Percentiles rank a stretch among this genome's conserved stretches.
These are phyloP conservation scores for Sthenelais limicola DNA, from an alignment of 2,888 invertebrate species.

Conservation along the genomic window DNA sequence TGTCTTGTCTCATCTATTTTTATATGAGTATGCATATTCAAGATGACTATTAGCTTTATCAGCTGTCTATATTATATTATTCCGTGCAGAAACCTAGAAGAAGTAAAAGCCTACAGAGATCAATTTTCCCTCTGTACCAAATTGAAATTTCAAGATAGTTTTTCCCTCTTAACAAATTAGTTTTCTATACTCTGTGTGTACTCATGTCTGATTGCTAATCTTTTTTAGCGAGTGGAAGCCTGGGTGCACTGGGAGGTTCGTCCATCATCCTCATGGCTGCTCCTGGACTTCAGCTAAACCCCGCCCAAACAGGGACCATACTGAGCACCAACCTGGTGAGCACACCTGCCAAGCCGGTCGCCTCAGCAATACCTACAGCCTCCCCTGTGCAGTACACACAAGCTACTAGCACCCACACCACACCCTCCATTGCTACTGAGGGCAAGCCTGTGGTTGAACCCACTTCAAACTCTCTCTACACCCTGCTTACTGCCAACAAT, in stretches of 20 bases:
- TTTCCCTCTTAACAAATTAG: no score
- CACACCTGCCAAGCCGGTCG: no score
- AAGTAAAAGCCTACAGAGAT: no score
- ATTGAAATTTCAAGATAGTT: no score
- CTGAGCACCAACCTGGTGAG: no score
- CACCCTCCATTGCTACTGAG: background rate
- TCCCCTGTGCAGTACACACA: background rate
- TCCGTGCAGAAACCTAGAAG: no score
- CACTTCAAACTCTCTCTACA: constrained; percentile 13
- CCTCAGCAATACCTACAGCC: background rate
- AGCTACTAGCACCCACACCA: background rate
- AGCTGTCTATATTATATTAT: no score
- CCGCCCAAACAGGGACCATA: background rate
- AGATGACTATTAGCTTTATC: no score
- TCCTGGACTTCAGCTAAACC: constrained; percentile 13
- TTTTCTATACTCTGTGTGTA: background rate
- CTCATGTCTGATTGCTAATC: background rate
- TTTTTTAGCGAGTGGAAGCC: constrained; percentile 1
- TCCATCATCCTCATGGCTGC: constrained; percentile 25
- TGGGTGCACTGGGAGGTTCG: no score
- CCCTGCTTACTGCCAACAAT: constrained; percentile 2
- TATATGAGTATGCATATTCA: no score
- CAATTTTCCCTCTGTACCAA: no score
- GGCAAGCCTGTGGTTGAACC: background rate
- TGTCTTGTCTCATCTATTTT: no score